phyloP scores from a whole-genome alignment of 2,113 vertebrate genomes.

The Apistogramma diplotaenia region DNA sequence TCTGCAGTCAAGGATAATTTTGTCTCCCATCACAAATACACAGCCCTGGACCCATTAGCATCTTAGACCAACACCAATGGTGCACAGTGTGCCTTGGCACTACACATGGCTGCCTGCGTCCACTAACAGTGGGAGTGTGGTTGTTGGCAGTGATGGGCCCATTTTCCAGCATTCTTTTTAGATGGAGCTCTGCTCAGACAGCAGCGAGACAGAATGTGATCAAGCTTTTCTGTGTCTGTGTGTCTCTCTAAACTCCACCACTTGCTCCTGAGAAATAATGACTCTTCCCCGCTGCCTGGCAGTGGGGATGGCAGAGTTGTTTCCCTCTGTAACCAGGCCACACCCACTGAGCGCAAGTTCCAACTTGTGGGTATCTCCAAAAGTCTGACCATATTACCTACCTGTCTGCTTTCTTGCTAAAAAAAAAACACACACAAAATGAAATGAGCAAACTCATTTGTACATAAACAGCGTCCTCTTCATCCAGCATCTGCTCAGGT shows the following conservation, averaged over 20 bases:
- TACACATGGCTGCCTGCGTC: not conserved
- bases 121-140: conserved; percentile 8
- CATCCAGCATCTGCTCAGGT: not conserved
- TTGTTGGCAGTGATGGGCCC: conserved; percentile 28
- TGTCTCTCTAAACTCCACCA: conserved; percentile 18
- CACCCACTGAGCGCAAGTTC: not conserved
- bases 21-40: not conserved
- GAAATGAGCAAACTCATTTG: not conserved
- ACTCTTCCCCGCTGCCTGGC: not conserved
- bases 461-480: not conserved
- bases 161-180: conserved; percentile 24
- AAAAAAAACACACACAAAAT: not conserved
- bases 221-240: conserved; percentile 13
- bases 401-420: not conserved
- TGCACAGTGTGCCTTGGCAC: not conserved
- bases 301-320: not conserved
- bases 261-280: conserved; percentile 13
- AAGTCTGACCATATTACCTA: not conserved
- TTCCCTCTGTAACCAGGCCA: not conserved
- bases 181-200: conserved; percentile 28
- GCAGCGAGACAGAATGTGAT: conserved; percentile 17
- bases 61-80: not conserved
- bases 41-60: conserved; percentile 8
- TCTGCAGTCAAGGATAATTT: not conserved
- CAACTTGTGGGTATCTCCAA: not conserved